Conservation (phyloP, 2,797 vertebrate genomes). For the Tragopan temminckii region DNA sequence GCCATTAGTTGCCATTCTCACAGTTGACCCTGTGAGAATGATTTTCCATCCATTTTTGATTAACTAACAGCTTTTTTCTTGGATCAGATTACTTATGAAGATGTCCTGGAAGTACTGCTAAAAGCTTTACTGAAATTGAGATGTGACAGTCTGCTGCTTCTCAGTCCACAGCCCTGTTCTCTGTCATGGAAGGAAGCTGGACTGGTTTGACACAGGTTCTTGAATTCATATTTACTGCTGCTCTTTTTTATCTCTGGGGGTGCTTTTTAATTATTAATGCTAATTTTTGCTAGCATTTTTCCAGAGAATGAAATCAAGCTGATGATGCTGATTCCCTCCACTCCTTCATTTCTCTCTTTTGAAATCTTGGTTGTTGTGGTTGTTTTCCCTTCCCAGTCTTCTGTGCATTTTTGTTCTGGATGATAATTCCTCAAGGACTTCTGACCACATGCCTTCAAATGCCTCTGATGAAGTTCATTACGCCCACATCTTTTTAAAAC, state of each 20-base stretch:
- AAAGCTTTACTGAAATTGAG: not conserved
- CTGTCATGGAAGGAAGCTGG: not conserved
- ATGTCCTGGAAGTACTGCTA: not conserved
- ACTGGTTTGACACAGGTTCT: not conserved
- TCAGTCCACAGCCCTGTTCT: not conserved
- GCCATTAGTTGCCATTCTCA: no score
- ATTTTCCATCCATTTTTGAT: not conserved
- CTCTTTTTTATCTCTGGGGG: not conserved
- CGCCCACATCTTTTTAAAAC: not conserved
- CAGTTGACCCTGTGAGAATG: not conserved
- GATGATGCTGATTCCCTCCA: not conserved
- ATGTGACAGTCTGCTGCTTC: not conserved
- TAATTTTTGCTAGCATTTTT: not conserved
- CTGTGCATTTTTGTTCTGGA: not conserved
- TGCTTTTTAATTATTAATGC: not conserved
- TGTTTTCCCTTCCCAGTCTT: not conserved
- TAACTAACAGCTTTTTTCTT: not conserved
- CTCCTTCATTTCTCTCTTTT: not conserved
- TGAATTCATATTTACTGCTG: fast-evolving
- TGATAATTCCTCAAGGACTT: not conserved
- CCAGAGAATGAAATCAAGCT: not conserved
- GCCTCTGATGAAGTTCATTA: not conserved
- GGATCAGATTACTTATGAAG: not conserved
- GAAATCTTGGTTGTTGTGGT: not conserved
- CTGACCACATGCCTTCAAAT: not conserved